A percentile compares a stretch with the other conserved stretches of the same genome.
These are phyloP conservation scores for Samia ricini DNA, from an alignment of 1,140 invertebrate genomes.

Conservation along the genomic window DNA sequence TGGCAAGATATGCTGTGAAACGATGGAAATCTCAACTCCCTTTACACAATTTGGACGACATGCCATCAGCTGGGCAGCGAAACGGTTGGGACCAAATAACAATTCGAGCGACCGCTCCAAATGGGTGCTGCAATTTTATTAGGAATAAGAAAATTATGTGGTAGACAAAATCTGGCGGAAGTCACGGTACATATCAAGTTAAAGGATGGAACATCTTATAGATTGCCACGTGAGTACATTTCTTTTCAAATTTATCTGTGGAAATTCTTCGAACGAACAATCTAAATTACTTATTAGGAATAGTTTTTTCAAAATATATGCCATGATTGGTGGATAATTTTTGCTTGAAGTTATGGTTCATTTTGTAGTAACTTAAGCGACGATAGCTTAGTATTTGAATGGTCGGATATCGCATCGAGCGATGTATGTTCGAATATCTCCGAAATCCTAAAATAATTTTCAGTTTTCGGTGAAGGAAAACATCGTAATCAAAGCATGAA, in stretches of 20 bases:
- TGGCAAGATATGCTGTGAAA: conserved; percentile 49
- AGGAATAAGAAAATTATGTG: conserved; percentile 56
- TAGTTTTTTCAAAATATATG: too few relatives aligned
- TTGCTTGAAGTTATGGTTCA: too few relatives aligned
- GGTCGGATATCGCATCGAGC: too few relatives aligned
- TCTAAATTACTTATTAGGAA: too few relatives aligned
- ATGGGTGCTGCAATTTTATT: conserved; percentile 64
- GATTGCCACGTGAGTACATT: conserved; percentile 72
- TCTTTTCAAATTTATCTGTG: background rate
- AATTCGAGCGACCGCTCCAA: conserved; percentile 62
- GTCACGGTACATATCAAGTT: conserved; percentile 68
- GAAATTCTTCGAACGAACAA: too few relatives aligned
- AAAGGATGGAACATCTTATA: conserved; percentile 70
- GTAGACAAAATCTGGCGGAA: conserved; percentile 54
- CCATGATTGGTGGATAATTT: too few relatives aligned
- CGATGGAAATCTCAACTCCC: conserved; percentile 51
- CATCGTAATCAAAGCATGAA: too few relatives aligned
- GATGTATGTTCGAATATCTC: too few relatives aligned
- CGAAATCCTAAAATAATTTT: too few relatives aligned
- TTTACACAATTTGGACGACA: conserved; percentile 25
- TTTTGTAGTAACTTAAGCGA: too few relatives aligned
- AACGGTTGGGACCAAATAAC: conserved; percentile 57
- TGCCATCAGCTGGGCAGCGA: conserved; percentile 27
- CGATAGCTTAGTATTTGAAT: too few relatives aligned
- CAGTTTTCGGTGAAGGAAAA: too few relatives aligned